Percentiles rank a stretch among this genome's conserved stretches.
phyloP scores from a whole-genome alignment of 2,888 invertebrate species.

The Nomada flava region DNA sequence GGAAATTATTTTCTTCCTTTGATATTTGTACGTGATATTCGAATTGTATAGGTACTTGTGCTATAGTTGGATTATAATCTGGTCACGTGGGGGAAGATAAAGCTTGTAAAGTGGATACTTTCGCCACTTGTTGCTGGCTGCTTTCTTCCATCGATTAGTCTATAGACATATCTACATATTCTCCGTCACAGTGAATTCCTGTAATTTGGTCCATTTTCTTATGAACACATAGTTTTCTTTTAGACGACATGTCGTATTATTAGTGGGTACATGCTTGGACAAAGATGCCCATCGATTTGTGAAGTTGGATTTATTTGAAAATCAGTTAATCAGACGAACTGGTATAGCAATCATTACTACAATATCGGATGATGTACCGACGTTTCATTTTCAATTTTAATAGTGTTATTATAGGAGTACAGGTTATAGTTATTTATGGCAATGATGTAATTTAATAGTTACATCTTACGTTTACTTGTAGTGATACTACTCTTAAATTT shows the following conservation, averaged over 20 bases:
- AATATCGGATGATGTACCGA: no score
- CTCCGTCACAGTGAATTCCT: neutral
- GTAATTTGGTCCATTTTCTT: neutral
- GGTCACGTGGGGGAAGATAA: conserved; percentile 15
- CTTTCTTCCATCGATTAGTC: conserved; percentile 58
- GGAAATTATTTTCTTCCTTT: neutral
- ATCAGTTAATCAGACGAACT: no score
- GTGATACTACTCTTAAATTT: no score
- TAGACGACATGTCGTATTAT: neutral
- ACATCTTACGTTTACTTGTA: no score
- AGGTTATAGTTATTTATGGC: no score
- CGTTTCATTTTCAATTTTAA: no score
- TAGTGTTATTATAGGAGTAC: no score
- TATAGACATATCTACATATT: conserved; percentile 46
- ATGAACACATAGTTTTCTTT: neutral
- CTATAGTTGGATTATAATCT: conserved; percentile 29
- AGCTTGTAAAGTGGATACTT: conserved; percentile 51
- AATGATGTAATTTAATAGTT: no score
- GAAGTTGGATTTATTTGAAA: no score
- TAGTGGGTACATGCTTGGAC: neutral
- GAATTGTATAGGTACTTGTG: neutral
- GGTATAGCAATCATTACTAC: no score
- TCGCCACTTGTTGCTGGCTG: conserved; percentile 67
- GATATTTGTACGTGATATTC: neutral
- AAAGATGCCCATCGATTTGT: no score